Evolutionary conservation across 2,113 vertebrate genomes (phyloP), one percentile per base, ranked within the genome.

Genomic region (Octodon degus): DNA sequence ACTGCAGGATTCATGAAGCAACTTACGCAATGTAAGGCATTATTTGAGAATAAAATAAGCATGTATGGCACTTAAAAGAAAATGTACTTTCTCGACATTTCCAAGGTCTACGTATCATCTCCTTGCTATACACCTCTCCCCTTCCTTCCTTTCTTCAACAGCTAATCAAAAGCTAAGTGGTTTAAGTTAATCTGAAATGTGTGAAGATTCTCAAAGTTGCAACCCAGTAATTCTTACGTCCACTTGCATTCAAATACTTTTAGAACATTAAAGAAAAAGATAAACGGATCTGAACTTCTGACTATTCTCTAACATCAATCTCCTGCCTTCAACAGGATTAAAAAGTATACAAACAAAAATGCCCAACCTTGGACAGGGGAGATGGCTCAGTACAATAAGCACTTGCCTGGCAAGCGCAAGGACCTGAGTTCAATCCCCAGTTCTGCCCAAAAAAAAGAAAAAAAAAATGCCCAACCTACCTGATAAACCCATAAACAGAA

Each of bases 121-220:
- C 89, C 27, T 25, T 43, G 84, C 27, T 40, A 1, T 80, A 88
- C 53, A 80, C 77, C 50, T 89, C 43, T 55, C 27, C 65, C 24
- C 50, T 65, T 32, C 47, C 27, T 93, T 89, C 19, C n/a, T 83
- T 60, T 40, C 47, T 90, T 83, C 22, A 92, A 93, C 19, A 74
- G 58, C 81, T 94, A 96, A 90, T 68, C 34, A 97, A 90, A 90
- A 67, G 25, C 25, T 80, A 79, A 19, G 86, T 2, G 5, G 13
- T 87, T 87, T 92, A 92, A 81, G 14, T 82, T 90, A 47, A 94
- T 37, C 37, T 84, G 47, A 67, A 3, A 95, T 86, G 24, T 43
- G 55, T 30, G 4, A 76, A 37, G 22, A 93, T 40, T 92, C 60
- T 94, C 24, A 95, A 94, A 92, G 63, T 55, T 92, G 24, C 22